Base-by-base conservation (phyloP, 2,797 vertebrate species). In the Onychomys leucogaster region DNA sequence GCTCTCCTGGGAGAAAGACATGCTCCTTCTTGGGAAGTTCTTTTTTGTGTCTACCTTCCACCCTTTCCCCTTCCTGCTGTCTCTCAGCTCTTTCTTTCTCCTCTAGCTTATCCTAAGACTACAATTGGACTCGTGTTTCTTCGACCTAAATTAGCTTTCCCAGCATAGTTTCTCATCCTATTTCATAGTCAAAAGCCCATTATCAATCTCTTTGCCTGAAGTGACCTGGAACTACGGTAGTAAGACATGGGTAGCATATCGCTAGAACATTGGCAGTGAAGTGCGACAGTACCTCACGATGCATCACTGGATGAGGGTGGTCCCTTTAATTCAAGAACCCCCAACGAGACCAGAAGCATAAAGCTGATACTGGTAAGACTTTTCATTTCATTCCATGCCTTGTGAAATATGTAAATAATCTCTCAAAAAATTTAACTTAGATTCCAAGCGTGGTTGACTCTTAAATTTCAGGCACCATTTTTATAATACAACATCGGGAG, bases 1-100 rank as follows among this genome's bases (percentile, higher is more conserved):
- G 61, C 41, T 73, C 65, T 8, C 61, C 46, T 61, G 57, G 14
- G 29, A 89, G 59, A 49, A 69, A 43, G 37, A 34, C 17, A 5
- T 46, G 17, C n/a, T 8, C 1, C 16, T 46, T 63, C 34, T 9
- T 23, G 12, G 2, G 19, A 43, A n/a, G 43, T 1, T 37, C 32
- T 0, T 27, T 52, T 43, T 11, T 14, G 0, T 12, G 27, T 23
- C 57, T 5, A 11, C 8, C 13, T 25, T 19, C 6, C 21, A 1
- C 29, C 52, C 49, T 1, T 16, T 5, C 21, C 41, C 2, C 37
- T 63, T 32, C 71, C 73, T 43, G 43, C 32, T n/a, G 4, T 52
- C 75, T 78, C 32, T 82, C 32, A 14, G 0, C 9, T 49, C n/a
- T 12, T 46, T 32, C n/a, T 34, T 52, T 88, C 57, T 46, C 57